Evolutionary conservation across 2,888 invertebrate species (phyloP).

Genomic region (Scaptomyza caliginosa): DNA sequence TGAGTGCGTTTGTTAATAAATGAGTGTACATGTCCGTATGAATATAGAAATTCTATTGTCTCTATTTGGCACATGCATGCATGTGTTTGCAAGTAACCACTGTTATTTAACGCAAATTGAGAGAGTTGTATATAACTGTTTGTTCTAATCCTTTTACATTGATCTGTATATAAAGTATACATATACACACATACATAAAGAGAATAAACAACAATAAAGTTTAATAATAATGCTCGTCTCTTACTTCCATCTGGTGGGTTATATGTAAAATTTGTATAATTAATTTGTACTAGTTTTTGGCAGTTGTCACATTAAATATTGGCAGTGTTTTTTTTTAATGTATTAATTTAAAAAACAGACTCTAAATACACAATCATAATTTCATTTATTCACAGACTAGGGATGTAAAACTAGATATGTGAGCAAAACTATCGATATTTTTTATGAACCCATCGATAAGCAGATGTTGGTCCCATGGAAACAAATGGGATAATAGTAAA

Average conservation of each 20-base stretch:
- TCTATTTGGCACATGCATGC: not conserved
- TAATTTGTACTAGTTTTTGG: slow-evolving; percentile 35
- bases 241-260: slow-evolving; percentile 24
- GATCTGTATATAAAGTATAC: not conserved
- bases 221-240: not conserved
- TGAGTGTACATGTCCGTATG: not conserved
- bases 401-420: slow-evolving; percentile 31
- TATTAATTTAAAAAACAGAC: slow-evolving; percentile 36
- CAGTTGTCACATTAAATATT: slow-evolving; percentile 31
- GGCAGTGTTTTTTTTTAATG: slow-evolving; percentile 41
- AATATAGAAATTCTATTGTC: not conserved
- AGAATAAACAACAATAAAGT: slow-evolving; percentile 11
- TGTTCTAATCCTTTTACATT: not conserved
- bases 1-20: not conserved
- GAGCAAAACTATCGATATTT: slow-evolving; percentile 32
- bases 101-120: not conserved
- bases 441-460: not conserved
- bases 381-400: slow-evolving; percentile 44
- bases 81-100: not conserved
- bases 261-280: slow-evolving; percentile 15
- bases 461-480: not conserved
- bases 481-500: not conserved
- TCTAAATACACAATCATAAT: slow-evolving; percentile 40
- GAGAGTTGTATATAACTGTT: not conserved
- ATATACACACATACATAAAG: not conserved